These are phyloP conservation scores for Heliothis peltigera DNA, from an alignment of 2,888 invertebrate species.

Conservation along the genomic window DNA sequence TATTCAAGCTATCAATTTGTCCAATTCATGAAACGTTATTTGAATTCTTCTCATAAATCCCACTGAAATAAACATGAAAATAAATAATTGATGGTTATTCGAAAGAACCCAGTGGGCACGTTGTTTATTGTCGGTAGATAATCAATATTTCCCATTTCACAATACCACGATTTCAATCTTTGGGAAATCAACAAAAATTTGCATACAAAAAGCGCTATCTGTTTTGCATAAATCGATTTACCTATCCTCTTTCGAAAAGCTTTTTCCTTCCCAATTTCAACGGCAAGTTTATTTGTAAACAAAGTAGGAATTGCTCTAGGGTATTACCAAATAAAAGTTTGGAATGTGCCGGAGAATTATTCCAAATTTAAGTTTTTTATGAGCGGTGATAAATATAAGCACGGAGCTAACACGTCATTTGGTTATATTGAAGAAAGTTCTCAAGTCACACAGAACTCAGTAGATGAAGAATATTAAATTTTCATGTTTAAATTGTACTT, in stretches of 20 bases:
- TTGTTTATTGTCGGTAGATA: conserved; percentile 75
- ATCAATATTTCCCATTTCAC: conserved; percentile 84
- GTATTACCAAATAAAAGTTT: conserved; percentile 87
- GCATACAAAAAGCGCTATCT: conserved; percentile 89
- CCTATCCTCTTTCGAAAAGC: conserved; percentile 87
- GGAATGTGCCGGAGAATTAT: conserved; percentile 79
- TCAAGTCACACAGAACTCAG: conserved; percentile 23
- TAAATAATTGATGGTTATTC: conserved; percentile 60
- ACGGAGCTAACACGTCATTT: conserved; percentile 58
- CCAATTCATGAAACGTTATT: conserved; percentile 22
- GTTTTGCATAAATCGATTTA: conserved; percentile 89
- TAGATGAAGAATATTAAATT: conserved; percentile 28
- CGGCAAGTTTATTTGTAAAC: conserved; percentile 88
- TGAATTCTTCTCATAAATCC: conserved; percentile 19
- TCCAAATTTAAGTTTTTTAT: conserved; percentile 73
- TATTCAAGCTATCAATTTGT: conserved; percentile 9
- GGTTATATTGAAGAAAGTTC: conserved; percentile 60
- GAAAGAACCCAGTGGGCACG: conserved; percentile 63
- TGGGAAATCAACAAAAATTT: conserved; percentile 88
- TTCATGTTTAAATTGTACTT: conserved; percentile 26
- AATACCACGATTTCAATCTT: conserved; percentile 87
- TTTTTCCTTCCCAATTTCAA: conserved; percentile 87
- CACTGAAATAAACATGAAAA: conserved; percentile 51
- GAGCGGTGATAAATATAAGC: conserved; percentile 66
- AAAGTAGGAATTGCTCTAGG: conserved; percentile 87